Evolutionary conservation across 2,888 invertebrate species (phyloP), one percentile per base, ranked within the genome.

Genomic region (Eupeodes latifasciatus): DNA sequence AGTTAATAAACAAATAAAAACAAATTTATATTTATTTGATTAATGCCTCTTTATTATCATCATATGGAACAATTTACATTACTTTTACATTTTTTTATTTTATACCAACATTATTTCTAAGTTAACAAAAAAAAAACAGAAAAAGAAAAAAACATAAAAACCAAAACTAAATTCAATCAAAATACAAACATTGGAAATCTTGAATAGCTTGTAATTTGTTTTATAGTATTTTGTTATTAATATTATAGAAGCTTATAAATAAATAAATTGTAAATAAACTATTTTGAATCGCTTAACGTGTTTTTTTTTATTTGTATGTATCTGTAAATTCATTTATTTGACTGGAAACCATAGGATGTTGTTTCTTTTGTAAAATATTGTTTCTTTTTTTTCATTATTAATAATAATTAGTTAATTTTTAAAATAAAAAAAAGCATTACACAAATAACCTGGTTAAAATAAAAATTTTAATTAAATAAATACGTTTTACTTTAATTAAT

Each of bases 311-410:
- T n/a, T 27, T 66, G n/a, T 71, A 69, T 67, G 5, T 27, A 5
- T 51, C 51, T 81, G 85, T 88, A 88, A 88, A 85, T 85, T 88
- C 85, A 88, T 81, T 81, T 74, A 81, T 74, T 88, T 75, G 74
- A 85, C 77, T 88, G 74, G 88, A 88, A 88, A 88, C 88, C 88
- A 88, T 88, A 85, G 88, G 81, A 88, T 88, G 81, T 81, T 81
- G 14, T 83, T 57, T 80, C 51, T 34, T 76, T 77, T 80, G 19
- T 72, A 77, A 81, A 72, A 78, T 59, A 59, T 47, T 40, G 40
- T 4, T 44, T 11, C 62, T 62, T 55, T 47, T 40, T 36, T 53
- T 51, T 71, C 19, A 44, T 49, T 76, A 27, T 27, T 27, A 27
- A 27, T 27, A 27, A 27, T 27, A 27, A 27, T 74, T 69, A 55